These are phyloP conservation scores for Chalcosyrphus nemorum DNA, from an alignment of 2,888 invertebrate species.

Conservation along the genomic window DNA sequence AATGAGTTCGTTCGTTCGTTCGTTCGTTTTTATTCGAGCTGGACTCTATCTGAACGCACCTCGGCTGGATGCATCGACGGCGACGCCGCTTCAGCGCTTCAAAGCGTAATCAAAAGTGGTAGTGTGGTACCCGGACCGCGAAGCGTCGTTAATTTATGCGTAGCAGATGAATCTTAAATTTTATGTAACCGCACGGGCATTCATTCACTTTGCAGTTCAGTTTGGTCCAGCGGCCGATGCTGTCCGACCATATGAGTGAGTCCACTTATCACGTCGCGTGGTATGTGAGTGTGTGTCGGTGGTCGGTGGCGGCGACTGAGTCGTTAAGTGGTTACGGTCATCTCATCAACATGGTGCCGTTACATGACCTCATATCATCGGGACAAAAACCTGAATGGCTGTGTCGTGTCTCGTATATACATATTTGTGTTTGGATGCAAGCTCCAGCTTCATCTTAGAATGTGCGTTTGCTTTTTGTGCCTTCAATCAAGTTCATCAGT, in stretches of 20 bases:
- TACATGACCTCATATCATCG: conserved; percentile 70
- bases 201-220: conserved; percentile 33
- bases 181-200: conserved; percentile 63
- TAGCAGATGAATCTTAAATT: conserved; percentile 69
- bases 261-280: conserved; percentile 57
- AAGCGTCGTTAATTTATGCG: conserved; percentile 64
- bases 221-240: conserved; percentile 18
- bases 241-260: conserved; percentile 49
- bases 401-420: conserved; percentile 1
- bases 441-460: conserved; percentile 6
- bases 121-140: conserved; percentile 39
- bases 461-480: neutral
- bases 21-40: neutral
- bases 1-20: neutral
- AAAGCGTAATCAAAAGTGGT: conserved; percentile 38
- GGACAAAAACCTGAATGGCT: conserved; percentile 48
- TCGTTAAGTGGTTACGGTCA: conserved; percentile 68
- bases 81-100: neutral
- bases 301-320: conserved; percentile 28
- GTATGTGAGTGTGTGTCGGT: conserved; percentile 12
- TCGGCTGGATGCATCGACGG: conserved; percentile 15
- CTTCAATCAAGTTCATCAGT: conserved; percentile 43
- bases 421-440: neutral
- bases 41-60: neutral
- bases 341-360: conserved; percentile 72